Evolutionary conservation across 2,797 vertebrate species (phyloP).

Genomic region (Alectoris magna): DNA sequence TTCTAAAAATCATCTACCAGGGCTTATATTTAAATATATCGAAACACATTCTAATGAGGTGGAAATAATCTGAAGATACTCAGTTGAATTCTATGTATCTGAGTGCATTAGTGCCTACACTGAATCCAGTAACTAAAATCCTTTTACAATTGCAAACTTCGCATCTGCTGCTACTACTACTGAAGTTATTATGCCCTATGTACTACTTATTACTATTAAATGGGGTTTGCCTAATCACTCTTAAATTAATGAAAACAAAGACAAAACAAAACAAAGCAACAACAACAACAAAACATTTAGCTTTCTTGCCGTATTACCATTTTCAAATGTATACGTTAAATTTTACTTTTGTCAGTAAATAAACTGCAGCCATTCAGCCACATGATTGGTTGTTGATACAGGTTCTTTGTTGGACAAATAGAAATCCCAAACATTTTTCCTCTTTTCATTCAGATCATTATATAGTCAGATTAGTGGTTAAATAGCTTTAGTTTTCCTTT

Average conservation of each 20-base stretch:
- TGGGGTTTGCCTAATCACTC: not conserved
- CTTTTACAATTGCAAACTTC: not conserved
- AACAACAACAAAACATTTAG: not conserved
- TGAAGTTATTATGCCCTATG: not conserved
- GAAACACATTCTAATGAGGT: not conserved
- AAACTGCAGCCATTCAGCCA: not conserved
- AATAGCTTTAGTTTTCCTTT: slow-evolving; percentile 61
- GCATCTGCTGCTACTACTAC: not conserved
- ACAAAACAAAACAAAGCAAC: not conserved
- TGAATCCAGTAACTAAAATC: not conserved
- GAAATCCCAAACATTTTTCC: slow-evolving; percentile 58
- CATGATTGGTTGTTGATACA: not conserved
- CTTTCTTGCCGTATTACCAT: not conserved
- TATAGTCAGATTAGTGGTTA: slow-evolving; percentile 59
- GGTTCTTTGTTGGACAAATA: not conserved
- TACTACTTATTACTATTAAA: not conserved
- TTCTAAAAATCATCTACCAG: not conserved
- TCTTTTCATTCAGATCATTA: slow-evolving; percentile 63
- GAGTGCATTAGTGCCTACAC: not conserved
- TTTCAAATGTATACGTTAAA: not conserved
- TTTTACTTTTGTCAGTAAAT: not conserved
- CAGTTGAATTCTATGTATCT: not conserved
- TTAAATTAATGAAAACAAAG: not conserved
- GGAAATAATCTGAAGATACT: not conserved
- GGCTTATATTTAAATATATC: not conserved